Evolutionary conservation across 2,888 invertebrate genomes (phyloP).

Genomic region (Leucophenga montana): DNA sequence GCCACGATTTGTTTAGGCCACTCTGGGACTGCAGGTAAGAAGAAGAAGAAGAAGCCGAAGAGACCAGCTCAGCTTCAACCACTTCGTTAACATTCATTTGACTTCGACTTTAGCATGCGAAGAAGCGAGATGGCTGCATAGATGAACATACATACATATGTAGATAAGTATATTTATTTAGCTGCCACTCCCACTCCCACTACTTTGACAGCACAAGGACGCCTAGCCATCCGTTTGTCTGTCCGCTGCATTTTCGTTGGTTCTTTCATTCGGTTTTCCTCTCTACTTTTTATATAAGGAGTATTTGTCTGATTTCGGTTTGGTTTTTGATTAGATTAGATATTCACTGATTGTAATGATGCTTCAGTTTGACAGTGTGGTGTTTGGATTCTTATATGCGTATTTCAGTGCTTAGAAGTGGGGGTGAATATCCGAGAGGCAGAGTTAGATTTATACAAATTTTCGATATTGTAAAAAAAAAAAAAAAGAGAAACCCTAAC

Average conservation of each 20-base stretch:
- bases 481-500: too few relatives aligned
- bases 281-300: neutral
- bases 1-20: neutral
- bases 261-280: too few relatives aligned
- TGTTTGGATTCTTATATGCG: too few relatives aligned
- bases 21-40: neutral
- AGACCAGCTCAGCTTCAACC: neutral
- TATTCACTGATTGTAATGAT: slow-evolving; percentile 49
- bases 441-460: too few relatives aligned
- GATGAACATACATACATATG: neutral
- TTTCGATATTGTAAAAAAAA: too few relatives aligned
- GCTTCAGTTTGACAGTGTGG: neutral
- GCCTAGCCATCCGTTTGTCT: too few relatives aligned
- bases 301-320: neutral
- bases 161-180: too few relatives aligned
- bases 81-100: neutral
- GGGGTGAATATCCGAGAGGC: too few relatives aligned
- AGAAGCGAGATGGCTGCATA: neutral
- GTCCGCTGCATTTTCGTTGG: too few relatives aligned
- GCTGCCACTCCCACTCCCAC: too few relatives aligned
- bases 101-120: neutral
- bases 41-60: neutral
- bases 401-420: too few relatives aligned
- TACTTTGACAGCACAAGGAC: too few relatives aligned
- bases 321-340: slow-evolving; percentile 52